Evolutionary conservation across 2,797 vertebrate species (phyloP).

Genomic region (Cheirogaleus major): DNA sequence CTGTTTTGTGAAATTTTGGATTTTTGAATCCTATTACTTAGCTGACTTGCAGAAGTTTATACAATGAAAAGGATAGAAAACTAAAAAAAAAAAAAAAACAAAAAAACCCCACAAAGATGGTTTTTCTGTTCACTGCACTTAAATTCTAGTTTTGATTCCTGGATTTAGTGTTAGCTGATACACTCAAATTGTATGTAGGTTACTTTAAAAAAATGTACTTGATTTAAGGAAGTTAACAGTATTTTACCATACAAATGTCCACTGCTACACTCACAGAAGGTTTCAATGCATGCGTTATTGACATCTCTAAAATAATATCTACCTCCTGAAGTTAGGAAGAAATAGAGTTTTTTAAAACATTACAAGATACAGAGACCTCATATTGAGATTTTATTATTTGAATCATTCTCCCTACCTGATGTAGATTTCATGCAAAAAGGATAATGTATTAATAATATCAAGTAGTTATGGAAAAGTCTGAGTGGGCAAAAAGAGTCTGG

Average conservation of each 20-base stretch:
- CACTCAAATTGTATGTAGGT: neutral
- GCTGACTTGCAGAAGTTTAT: neutral
- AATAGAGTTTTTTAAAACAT: neutral
- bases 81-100: too few species aligned
- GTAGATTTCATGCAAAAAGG: neutral
- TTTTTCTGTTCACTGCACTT: neutral
- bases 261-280: neutral
- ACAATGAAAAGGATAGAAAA: neutral
- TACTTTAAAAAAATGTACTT: neutral
- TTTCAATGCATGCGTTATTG: neutral
- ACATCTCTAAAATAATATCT: neutral
- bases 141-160: neutral
- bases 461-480: conserved; percentile 3
- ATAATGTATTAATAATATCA: neutral
- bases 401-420: conserved; percentile 16
- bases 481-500: neutral
- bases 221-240: neutral
- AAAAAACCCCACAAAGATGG: neutral
- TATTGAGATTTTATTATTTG: conserved; percentile 36
- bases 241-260: neutral
- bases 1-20: neutral
- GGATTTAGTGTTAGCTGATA: neutral
- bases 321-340: neutral
- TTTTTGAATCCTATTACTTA: neutral
- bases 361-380: neutral